Conservation (phyloP, 35 echinoderm and acorn worm genomes). For the Ophioderma brevispina region DNA sequence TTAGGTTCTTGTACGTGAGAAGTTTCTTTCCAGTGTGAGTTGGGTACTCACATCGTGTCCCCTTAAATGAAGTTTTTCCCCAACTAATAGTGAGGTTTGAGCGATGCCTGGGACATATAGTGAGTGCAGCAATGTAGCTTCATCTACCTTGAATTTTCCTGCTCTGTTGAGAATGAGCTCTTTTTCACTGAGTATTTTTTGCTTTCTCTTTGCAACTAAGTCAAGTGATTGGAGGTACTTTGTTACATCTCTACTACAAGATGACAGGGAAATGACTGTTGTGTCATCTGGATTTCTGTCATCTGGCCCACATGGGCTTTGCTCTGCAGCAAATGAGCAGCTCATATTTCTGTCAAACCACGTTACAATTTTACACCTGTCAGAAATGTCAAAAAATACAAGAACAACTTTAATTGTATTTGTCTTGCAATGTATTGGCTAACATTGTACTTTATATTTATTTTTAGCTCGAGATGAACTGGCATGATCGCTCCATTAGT, state of each 20-base stretch:
- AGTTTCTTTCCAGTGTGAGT: not conserved
- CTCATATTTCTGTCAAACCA: conserved; percentile 9
- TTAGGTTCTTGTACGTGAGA: not conserved
- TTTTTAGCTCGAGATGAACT: too few relatives aligned
- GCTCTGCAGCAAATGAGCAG: conserved; percentile 8
- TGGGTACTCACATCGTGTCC: not conserved
- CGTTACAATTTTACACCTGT: not conserved
- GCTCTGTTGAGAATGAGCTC: conserved; percentile 24
- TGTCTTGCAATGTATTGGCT: too few relatives aligned
- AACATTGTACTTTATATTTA: too few relatives aligned
- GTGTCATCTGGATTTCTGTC: not conserved
- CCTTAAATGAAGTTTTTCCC: not conserved
- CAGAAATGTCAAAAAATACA: not conserved
- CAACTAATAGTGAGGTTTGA: not conserved
- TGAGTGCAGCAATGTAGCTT: not conserved
- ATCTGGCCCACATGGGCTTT: conserved; percentile 1
- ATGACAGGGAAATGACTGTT: conserved; percentile 13
- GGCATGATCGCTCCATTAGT: too few relatives aligned
- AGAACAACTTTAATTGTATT: too few relatives aligned
- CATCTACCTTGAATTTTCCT: not conserved
- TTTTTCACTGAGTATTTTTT: not conserved
- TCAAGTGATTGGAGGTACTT: conserved; percentile 2
- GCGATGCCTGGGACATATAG: conserved; percentile 19
- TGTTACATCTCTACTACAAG: conserved; percentile 12
- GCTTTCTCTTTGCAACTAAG: not conserved